These are phyloP conservation scores for Clunio marinus DNA, from an alignment of 2,888 invertebrate genomes.

Conservation along the genomic window DNA sequence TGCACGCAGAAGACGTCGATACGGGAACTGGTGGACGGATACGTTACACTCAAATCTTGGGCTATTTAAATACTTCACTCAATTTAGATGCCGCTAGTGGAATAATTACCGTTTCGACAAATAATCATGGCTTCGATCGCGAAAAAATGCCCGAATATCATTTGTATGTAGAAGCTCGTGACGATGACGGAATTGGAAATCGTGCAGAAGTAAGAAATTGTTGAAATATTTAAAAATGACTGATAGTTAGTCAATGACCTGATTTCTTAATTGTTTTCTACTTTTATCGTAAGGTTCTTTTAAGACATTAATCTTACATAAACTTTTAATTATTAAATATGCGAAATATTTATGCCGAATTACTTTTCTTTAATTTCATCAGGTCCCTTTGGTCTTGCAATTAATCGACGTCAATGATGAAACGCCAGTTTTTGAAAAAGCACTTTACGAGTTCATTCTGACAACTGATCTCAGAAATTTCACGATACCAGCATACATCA, in stretches of 20 bases:
- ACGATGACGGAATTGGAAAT: constrained; percentile 78
- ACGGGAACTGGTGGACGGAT: constrained; percentile 72
- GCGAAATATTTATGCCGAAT: neutral
- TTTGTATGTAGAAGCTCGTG: constrained; percentile 80
- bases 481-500: constrained; percentile 71
- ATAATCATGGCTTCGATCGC: constrained; percentile 74
- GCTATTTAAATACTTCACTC: constrained; percentile 73
- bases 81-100: constrained; percentile 74
- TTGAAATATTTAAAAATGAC: neutral
- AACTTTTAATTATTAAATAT: too few relatives aligned
- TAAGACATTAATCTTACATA: neutral
- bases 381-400: constrained; percentile 65
- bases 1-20: constrained; percentile 78
- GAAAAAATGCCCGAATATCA: constrained; percentile 72
- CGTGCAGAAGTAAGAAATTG: constrained; percentile 55
- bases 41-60: constrained; percentile 71
- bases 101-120: constrained; percentile 70
- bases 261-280: neutral
- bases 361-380: neutral
- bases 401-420: constrained; percentile 81
- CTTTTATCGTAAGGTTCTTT: neutral
- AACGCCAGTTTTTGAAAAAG: constrained; percentile 75
- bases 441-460: constrained; percentile 74
- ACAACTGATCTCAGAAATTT: constrained; percentile 69
- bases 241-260: too few relatives aligned